Evolutionary conservation across 2,113 vertebrate species (phyloP).

Genomic region (Cettia cetti): DNA sequence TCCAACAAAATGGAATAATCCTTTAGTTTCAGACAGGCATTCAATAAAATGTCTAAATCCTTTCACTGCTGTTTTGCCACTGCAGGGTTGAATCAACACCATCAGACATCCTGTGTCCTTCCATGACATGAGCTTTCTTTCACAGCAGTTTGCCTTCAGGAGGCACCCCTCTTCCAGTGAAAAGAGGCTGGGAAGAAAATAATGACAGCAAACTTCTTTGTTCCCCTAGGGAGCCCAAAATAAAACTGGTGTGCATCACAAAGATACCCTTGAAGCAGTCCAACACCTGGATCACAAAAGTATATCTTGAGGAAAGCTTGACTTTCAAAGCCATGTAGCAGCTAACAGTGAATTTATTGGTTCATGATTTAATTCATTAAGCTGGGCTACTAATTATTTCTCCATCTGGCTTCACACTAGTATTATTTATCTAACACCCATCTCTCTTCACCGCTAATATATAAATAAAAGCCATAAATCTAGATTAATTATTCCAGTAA

Average conservation of each 20-base stretch:
- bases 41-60: background rate
- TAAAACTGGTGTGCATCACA: background rate
- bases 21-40: background rate
- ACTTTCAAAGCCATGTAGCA: background rate
- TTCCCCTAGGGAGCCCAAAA: background rate
- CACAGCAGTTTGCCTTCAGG: background rate
- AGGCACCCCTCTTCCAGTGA: background rate
- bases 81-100: background rate
- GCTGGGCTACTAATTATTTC: constrained; percentile 13
- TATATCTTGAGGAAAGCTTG: background rate
- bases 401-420: background rate
- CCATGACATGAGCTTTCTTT: background rate
- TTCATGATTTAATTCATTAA: constrained; percentile 26
- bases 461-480: background rate
- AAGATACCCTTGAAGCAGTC: background rate
- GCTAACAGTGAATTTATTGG: background rate
- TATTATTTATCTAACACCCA: background rate
- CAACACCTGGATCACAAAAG: background rate
- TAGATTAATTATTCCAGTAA: background rate
- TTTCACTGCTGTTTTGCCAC: background rate
- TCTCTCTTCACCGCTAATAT: background rate
- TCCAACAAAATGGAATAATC: background rate
- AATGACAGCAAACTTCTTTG: background rate
- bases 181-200: background rate
- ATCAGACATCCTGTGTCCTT: background rate